Percentiles rank a stretch among this genome's conserved stretches.
Conservation (phyloP, 2,888 invertebrate genomes). For the Graphium colonna region DNA sequence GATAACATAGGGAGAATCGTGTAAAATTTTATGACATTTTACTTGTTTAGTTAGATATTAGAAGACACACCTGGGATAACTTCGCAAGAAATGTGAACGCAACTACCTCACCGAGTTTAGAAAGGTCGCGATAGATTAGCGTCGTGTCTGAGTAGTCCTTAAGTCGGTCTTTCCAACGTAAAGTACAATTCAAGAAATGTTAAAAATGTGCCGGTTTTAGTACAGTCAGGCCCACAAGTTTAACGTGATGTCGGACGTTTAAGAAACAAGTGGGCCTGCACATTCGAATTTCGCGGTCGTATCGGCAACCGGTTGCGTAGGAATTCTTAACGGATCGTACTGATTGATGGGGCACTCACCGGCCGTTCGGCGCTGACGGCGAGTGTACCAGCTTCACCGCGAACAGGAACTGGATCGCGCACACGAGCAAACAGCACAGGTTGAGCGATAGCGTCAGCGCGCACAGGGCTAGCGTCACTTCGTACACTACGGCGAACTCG, state of each 20-base stretch:
- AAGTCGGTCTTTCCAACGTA: no score
- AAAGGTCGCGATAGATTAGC: conserved; percentile 1
- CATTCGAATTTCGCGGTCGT: conserved; percentile 49
- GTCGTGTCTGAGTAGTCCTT: no score
- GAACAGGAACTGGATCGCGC: conserved; percentile 96
- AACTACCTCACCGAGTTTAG: background rate
- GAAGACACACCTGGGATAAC: no score
- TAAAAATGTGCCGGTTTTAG: no score
- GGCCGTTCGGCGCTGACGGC: conserved; percentile 88
- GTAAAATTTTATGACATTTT: background rate
- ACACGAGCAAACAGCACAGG: conserved; percentile 94
- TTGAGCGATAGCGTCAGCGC: conserved; percentile 93
- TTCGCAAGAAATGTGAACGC: background rate
- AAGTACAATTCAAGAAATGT: no score
- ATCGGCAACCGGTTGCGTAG: conserved; percentile 53
- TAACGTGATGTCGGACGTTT: no score
- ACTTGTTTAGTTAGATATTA: background rate
- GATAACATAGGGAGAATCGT: background rate
- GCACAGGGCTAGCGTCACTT: conserved; percentile 94
- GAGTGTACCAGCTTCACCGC: conserved; percentile 94
- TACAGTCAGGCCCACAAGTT: no score
- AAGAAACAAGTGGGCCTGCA: conserved; percentile 41
- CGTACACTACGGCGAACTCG: conserved; percentile 93
- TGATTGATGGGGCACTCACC: conserved; percentile 60
- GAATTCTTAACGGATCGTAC: conserved; percentile 51